Evolutionary conservation across 2,888 invertebrate species (phyloP).

Genomic region (Drosophila ustulata): DNA sequence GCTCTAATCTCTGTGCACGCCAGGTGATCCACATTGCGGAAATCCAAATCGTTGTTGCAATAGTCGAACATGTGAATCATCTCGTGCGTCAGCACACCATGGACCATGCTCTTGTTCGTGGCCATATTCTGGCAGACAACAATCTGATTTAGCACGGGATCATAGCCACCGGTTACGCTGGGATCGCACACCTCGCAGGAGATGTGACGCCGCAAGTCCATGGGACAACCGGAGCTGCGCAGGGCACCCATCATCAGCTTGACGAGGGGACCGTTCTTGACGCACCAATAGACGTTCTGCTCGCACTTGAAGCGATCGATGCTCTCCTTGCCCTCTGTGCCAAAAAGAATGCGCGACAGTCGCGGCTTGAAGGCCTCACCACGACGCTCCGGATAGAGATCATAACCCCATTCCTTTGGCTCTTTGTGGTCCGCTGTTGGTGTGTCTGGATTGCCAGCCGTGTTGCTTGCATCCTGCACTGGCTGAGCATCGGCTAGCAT

Average conservation of each 20-base stretch:
- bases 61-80: slow-evolving; percentile 98
- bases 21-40: slow-evolving; percentile 95
- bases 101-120: slow-evolving; percentile 88
- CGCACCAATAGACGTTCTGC: slow-evolving; percentile 89
- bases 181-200: slow-evolving; percentile 95
- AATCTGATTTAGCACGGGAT: slow-evolving; percentile 86
- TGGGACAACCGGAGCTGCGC: slow-evolving; percentile 87
- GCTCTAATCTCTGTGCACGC: slow-evolving; percentile 98
- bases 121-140: slow-evolving; percentile 96
- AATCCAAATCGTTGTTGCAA: slow-evolving; percentile 94
- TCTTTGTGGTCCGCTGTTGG: slow-evolving; percentile 21
- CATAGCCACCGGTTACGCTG: slow-evolving; percentile 94
- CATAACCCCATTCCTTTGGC: slow-evolving; percentile 89
- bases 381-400: slow-evolving; percentile 93
- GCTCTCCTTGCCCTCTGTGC: slow-evolving; percentile 89
- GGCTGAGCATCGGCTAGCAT: slow-evolving; percentile 27
- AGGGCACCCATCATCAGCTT: slow-evolving; percentile 94
- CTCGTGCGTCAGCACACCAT: slow-evolving; percentile 95
- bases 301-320: slow-evolving; percentile 92
- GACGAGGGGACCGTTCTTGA: slow-evolving; percentile 92
- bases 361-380: slow-evolving; percentile 87
- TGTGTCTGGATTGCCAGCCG: slow-evolving; percentile 1
- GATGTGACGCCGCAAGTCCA: slow-evolving; percentile 94
- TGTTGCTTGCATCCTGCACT: slow-evolving; percentile 15
- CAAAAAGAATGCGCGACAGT: slow-evolving; percentile 87